Evolutionary conservation across 2,888 invertebrate genomes (phyloP).

Genomic region (Calameuta idolon): DNA sequence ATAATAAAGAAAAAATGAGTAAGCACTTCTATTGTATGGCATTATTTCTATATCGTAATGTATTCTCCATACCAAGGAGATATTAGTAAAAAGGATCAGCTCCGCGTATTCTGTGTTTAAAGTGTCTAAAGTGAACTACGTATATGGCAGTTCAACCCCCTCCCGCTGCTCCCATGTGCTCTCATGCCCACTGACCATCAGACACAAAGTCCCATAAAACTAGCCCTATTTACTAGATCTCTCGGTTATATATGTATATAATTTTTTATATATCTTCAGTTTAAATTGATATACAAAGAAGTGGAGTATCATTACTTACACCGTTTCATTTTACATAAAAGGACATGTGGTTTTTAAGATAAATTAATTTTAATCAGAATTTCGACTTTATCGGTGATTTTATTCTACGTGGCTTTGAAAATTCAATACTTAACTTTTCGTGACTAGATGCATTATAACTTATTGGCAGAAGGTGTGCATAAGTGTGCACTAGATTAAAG

Average conservation of each 20-base stretch:
- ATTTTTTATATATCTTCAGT: background rate
- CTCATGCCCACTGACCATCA: too few species aligned
- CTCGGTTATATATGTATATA: background rate
- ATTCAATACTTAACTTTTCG: too few species aligned
- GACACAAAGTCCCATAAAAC: too few species aligned
- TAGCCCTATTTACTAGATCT: too few species aligned
- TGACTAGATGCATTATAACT: background rate
- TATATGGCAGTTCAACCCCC: too few species aligned
- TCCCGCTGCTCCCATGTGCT: too few species aligned
- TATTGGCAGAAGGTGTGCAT: background rate
- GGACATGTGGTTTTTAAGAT: background rate
- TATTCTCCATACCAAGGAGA: background rate
- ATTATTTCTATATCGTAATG: background rate
- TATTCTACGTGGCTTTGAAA: too few species aligned
- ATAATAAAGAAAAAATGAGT: background rate
- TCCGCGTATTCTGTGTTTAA: too few species aligned
- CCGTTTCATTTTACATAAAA: background rate
- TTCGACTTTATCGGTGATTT: background rate
- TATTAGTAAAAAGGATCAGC: too few species aligned
- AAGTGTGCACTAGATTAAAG: background rate
- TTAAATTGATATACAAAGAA: background rate
- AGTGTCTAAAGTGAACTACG: too few species aligned
- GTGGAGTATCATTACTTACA: background rate
- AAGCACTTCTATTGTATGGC: background rate
- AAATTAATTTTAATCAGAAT: background rate